These are phyloP conservation scores for Trachops cirrhosus DNA, from an alignment of 2,797 vertebrate species.

Conservation along the genomic window DNA sequence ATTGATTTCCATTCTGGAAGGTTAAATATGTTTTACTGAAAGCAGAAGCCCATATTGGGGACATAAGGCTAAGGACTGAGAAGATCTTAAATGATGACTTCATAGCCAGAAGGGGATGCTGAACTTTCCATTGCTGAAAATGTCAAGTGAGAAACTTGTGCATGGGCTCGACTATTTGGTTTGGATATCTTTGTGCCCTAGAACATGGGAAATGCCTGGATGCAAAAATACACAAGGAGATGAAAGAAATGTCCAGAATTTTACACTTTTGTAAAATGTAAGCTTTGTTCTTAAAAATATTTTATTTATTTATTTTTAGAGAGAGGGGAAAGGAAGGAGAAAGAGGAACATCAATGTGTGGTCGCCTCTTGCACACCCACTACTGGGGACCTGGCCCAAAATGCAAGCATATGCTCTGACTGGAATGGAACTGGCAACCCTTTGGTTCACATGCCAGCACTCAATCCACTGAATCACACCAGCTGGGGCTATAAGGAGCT, in stretches of 20 bases:
- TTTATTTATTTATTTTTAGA: too few relatives aligned
- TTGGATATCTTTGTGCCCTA: neutral
- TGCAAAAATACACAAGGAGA: neutral
- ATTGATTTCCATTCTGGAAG: neutral
- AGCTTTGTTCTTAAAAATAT: too few relatives aligned
- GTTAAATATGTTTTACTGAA: neutral
- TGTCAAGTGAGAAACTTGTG: neutral
- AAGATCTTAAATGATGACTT: neutral
- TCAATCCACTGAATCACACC: too few relatives aligned
- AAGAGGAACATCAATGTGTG: too few relatives aligned
- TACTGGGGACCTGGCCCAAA: too few relatives aligned
- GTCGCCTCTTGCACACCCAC: too few relatives aligned
- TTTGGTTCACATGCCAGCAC: too few relatives aligned
- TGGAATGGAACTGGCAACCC: too few relatives aligned
- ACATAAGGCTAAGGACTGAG: neutral
- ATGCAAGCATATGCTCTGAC: too few relatives aligned
- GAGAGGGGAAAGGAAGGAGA: too few relatives aligned
- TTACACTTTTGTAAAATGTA: neutral
- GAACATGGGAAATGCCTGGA: neutral
- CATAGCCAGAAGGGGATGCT: neutral
- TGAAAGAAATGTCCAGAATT: neutral
- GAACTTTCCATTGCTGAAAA: neutral
- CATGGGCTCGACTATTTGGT: neutral
- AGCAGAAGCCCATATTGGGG: neutral
- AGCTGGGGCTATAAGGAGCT: neutral